A percentile compares a stretch with the other conserved stretches of the same genome.
These are phyloP conservation scores for Rhopalosiphum nymphaeae DNA, from an alignment of 2,888 invertebrate species.

Conservation along the genomic window DNA sequence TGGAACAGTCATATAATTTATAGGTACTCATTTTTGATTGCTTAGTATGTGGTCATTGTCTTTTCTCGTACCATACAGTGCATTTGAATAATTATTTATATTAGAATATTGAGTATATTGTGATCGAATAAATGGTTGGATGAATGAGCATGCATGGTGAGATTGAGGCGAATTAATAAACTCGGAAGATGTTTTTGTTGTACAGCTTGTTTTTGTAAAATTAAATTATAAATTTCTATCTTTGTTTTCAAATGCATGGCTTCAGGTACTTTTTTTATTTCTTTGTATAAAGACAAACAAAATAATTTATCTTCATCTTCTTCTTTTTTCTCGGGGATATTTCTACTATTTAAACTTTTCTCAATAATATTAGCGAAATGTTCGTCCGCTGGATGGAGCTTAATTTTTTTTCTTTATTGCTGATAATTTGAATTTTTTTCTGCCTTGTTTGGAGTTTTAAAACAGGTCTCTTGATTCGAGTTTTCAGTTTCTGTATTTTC, in stretches of 20 bases:
- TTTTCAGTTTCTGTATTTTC: constrained; percentile 11
- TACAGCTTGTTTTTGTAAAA: constrained; percentile 6
- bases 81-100: too few species aligned
- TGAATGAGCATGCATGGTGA: neutral
- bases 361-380: neutral
- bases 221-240: neutral
- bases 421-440: too few species aligned
- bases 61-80: too few species aligned
- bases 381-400: constrained; percentile 12
- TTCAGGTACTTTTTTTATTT: neutral
- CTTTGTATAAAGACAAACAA: constrained; percentile 10
- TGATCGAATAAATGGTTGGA: too few species aligned
- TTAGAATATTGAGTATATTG: too few species aligned
- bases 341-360: constrained; percentile 15
- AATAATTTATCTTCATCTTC: neutral
- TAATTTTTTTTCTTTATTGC: constrained; percentile 8
- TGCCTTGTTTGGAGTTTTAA: neutral
- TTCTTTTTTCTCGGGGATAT: neutral
- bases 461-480: neutral
- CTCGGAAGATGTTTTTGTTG: constrained; percentile 27
- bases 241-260: too few species aligned
- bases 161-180: neutral
- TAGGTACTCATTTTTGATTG: too few species aligned
- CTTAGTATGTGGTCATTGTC: too few species aligned
- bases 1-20: too few species aligned